Evolutionary conservation across 2,113 vertebrate genomes (phyloP), one percentile per base, ranked within the genome.

Genomic region (Picathartes gymnocephalus): DNA sequence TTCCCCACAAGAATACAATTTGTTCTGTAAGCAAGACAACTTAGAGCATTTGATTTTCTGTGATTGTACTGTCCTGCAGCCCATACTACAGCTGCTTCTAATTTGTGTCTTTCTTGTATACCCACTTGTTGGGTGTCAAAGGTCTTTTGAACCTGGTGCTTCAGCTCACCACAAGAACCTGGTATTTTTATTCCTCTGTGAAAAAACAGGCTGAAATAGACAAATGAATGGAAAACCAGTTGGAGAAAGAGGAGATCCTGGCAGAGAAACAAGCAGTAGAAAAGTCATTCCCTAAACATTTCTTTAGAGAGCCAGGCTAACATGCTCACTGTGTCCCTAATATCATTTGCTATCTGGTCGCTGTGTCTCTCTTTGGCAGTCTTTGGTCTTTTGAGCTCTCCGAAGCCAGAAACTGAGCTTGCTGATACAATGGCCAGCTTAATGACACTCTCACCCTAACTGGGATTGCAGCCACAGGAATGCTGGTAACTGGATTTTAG

Each of bases 1-100:
- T 20, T 92, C 39, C 81, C 95, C 90, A 85, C 78, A 90, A 93
- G 60, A 94, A 95, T 57, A 94, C 56, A 84, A 86, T 30, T 74
- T 66, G 54, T 69, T 94, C 69, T 70, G 54, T 21, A 93, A 88
- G 86, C 76, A 93, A 73, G 13, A 88, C 30, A 71, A 79, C 35
- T 70, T 54, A 58, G 8, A 91, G 39, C 31, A 64, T 71, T 62
- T 79, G 37, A 68, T 91, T 78, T 88, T 86, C 56, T 74, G 51
- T 64, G 51, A 81, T 81, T 62, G 86, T 81, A 71, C 57, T 58
- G 47, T 65, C 80, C 54, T 83, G 51, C 44, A 90, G 56, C 39
- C 64, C 72, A 64, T 23, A 74, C 18, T 65, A 73, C 72, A 94
- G 88, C 62, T 74, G 65, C 86, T 97, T 70, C 47, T 54, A 53